A percentile compares a stretch with the other conserved stretches of the same genome.
These are phyloP conservation scores for Heterodera filipjevi DNA, from an alignment of 2,888 invertebrate genomes.

Conservation along the genomic window DNA sequence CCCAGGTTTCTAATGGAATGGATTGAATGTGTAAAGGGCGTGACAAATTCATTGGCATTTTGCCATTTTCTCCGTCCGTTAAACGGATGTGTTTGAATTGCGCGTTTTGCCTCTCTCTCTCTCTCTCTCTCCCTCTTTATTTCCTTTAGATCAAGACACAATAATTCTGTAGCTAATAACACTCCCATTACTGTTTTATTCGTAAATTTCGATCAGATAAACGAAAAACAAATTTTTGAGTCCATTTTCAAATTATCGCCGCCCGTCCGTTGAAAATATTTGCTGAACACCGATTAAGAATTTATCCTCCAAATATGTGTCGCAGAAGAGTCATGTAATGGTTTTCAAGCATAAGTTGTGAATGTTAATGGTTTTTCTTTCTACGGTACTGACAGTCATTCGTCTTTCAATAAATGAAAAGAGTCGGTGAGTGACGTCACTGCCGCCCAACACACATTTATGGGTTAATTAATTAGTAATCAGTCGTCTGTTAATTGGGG, in stretches of 20 bases:
- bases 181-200: background rate
- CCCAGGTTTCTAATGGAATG: background rate
- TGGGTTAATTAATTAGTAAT: too few relatives aligned
- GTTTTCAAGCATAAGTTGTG: background rate
- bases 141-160: background rate
- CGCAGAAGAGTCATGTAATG: too few relatives aligned
- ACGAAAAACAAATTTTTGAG: background rate
- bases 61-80: background rate
- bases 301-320: slow-evolving; percentile 15
- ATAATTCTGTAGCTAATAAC: background rate
- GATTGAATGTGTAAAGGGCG: background rate
- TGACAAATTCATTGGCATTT: background rate
- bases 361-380: background rate
- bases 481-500: too few relatives aligned
- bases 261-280: background rate
- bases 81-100: background rate
- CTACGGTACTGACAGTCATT: background rate
- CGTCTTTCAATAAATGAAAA: background rate
- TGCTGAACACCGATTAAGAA: background rate
- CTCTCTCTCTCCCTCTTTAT: too few relatives aligned
- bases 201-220: background rate
- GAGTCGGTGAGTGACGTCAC: background rate
- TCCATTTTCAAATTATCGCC: background rate
- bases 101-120: background rate
- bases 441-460: background rate